Base-by-base conservation (phyloP, 2,888 invertebrate species). In the Agriopis leucophaearia region DNA sequence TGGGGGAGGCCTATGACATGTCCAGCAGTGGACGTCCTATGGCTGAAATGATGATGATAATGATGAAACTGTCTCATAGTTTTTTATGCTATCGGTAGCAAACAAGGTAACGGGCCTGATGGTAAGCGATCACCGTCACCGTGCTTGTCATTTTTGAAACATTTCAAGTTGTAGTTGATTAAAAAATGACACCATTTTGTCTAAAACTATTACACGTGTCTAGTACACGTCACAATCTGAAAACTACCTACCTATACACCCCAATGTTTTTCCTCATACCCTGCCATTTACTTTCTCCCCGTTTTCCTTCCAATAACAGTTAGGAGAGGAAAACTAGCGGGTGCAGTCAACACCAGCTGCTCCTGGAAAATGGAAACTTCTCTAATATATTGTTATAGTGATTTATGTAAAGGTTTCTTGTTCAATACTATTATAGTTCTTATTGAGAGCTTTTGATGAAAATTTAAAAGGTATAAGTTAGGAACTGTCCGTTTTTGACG, bases 341-440 rank as follows among this genome's bases (percentile, higher is more conserved):
- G 50, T 60, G 68, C 68, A 68, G 68, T 68, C 60, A 63, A 57
- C 69, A 51, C 50, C 64, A 64, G 60, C 61, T 62, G 64, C 55
- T 42, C 36, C 16, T 62, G 57, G 57, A 67, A 67, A 71, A 69
- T 70, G 60, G 70, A 74, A 76, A 76, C 72, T 76, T 76, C 70
- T 61, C 72, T 75, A 74, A 76, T 76, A 75, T 74, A 76, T 76
- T 60, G 70, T 61, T 62, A 51, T 64, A 55, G 59, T 75, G 74
- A 76, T 76, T 76, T 76, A 76, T 76, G 72, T 74, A 72, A 56
- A 72, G 68, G 69, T 58, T 71, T 57, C 71, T 68, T 65, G 60
- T 85, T 88, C 83, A 87, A 87, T 88, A 87, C 60, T 51, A n/a
- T n/a, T n/a, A n/a, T n/a, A 40, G 58, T 64, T 59, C 58, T 58